Evolutionary conservation across 2,113 vertebrate genomes (phyloP).

Genomic region (Pogona vitticeps): DNA sequence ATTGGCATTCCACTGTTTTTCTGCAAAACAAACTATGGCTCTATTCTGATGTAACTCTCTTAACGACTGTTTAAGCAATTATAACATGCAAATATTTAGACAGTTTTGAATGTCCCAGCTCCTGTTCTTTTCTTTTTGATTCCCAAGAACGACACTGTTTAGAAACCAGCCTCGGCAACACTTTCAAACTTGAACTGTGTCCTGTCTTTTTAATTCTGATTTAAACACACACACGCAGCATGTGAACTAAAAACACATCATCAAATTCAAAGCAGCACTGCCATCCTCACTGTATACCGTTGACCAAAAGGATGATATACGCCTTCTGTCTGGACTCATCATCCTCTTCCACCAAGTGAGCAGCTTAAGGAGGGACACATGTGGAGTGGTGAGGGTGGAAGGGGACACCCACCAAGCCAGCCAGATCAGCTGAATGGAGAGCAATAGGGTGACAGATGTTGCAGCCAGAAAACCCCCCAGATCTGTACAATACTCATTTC

Average conservation of each 20-base stretch:
- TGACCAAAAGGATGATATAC: no score
- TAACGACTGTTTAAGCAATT: constrained; percentile 37
- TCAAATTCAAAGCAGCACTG: neutral
- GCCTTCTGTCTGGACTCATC: no score
- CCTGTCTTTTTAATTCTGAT: neutral
- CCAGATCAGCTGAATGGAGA: no score
- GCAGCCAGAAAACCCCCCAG: no score
- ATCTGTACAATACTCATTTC: neutral
- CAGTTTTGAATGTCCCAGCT: constrained; percentile 33
- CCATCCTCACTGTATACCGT: no score
- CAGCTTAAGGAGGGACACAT: no score
- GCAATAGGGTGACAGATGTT: no score
- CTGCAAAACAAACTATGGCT: constrained; percentile 27
- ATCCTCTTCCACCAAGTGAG: no score
- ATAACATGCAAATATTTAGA: constrained; percentile 56
- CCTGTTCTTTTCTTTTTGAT: neutral
- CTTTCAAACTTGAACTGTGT: neutral
- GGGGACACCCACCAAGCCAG: no score
- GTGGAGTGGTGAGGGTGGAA: no score
- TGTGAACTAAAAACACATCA: neutral
- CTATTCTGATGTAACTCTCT: constrained; percentile 18
- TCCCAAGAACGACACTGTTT: neutral
- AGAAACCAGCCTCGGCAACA: neutral
- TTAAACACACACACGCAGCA: neutral
- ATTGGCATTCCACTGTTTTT: constrained; percentile 35